Conservation (phyloP, 2,113 vertebrate species). For the Callithrix jacchus region DNA sequence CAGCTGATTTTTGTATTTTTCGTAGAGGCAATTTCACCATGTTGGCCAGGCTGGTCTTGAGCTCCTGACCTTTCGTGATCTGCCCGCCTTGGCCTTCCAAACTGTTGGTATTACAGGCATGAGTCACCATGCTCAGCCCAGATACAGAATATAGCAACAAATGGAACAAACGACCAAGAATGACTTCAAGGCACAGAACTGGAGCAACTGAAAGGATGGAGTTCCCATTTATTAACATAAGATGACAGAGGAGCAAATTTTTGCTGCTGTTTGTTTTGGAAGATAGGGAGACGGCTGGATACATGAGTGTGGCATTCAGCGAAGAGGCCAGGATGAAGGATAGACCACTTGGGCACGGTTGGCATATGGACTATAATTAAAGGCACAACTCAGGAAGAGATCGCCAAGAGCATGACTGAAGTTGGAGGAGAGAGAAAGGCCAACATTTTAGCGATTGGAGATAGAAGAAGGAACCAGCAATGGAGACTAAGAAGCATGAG, state of each 20-base stretch:
- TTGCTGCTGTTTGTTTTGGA: not conserved
- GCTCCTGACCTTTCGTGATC: too few relatives aligned
- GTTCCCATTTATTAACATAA: not conserved
- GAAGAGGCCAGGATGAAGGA: not conserved
- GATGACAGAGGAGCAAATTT: not conserved
- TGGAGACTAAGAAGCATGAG: not conserved
- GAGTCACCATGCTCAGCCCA: too few relatives aligned
- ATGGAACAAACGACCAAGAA: not conserved
- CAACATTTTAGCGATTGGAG: not conserved
- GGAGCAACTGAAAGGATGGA: not conserved
- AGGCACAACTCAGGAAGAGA: not conserved
- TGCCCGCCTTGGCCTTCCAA: too few relatives aligned
- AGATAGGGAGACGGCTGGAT: not conserved
- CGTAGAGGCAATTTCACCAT: too few relatives aligned
- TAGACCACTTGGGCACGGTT: accelerated
- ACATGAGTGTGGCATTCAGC: too few relatives aligned
- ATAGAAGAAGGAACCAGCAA: not conserved
- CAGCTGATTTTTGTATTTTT: too few relatives aligned
- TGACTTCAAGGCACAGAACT: not conserved
- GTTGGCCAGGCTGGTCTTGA: too few relatives aligned
- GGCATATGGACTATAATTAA: accelerated
- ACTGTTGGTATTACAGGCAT: too few relatives aligned
- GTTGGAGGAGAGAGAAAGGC: not conserved
- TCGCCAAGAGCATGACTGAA: not conserved
- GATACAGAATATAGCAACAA: not conserved